These are phyloP conservation scores for Hybognathus amarus DNA, from an alignment of 2,797 vertebrate genomes.

Conservation along the genomic window DNA sequence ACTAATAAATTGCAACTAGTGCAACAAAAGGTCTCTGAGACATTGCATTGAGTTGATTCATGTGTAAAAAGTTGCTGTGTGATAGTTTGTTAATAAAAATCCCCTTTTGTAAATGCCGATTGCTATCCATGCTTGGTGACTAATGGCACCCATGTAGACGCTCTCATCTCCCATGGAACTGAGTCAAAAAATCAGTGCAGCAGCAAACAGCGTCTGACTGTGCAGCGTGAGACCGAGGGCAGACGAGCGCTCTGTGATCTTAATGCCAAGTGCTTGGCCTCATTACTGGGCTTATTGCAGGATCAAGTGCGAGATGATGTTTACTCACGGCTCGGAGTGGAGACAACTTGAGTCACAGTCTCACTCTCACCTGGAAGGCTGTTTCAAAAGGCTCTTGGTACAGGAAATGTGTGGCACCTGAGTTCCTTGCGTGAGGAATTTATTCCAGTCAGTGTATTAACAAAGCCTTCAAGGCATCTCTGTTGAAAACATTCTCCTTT, in stretches of 20 bases:
- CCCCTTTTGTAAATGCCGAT: constrained; percentile 30
- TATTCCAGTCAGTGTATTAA: constrained; percentile 44
- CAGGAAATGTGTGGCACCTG: constrained; percentile 34
- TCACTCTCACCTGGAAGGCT: constrained; percentile 56
- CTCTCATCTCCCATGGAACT: constrained; percentile 47
- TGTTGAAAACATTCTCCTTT: constrained; percentile 44
- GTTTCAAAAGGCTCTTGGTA: constrained; percentile 43
- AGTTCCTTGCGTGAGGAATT: constrained; percentile 36
- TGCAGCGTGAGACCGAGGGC: constrained; percentile 66
- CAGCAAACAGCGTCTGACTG: constrained; percentile 20
- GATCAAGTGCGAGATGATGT: constrained; percentile 62
- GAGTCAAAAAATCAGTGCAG: constrained; percentile 41
- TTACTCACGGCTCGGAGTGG: constrained; percentile 53
- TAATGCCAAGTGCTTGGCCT: constrained; percentile 62
- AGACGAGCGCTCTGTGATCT: constrained; percentile 70
- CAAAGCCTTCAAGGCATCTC: constrained; percentile 50
- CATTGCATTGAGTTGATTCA: constrained; percentile 6
- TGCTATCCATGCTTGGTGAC: constrained; percentile 57
- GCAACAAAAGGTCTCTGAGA: neutral
- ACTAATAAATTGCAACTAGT: constrained; percentile 2
- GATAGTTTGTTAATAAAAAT: constrained; percentile 43
- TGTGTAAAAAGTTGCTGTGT: neutral
- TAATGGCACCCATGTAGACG: constrained; percentile 60
- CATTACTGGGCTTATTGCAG: constrained; percentile 53
- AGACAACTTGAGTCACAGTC: constrained; percentile 45